Base-by-base conservation (phyloP, 2,113 vertebrate species). In the Pelodiscus sinensis region DNA sequence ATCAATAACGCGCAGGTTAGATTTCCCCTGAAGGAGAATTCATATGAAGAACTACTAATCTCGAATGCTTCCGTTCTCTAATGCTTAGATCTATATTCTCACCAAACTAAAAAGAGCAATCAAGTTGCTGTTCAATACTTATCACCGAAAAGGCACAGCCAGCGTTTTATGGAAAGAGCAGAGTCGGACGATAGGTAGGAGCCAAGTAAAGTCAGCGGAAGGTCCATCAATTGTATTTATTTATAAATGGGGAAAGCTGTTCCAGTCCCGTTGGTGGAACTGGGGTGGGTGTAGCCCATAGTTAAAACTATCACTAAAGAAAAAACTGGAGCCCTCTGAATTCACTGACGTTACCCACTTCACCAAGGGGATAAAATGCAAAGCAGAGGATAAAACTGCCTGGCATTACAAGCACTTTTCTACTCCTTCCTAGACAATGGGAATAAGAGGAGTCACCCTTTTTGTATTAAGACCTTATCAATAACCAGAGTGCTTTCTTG, bases 321-420 rank as follows among this genome's bases (percentile, higher is more conserved):
- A 44, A 24, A 22, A 38, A 75, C 22, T 25, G 21, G 11, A 75
- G 11, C 44, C 25, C 31, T n/a, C n/a, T 44, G 38, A 77, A 25
- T 27, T 4, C 44, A 56, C 56, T 19, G 0, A 1, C 95, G 95
- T 96, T 91, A 97, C 96, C 89, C 90, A 56, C 94, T 79, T 95
- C 90, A 93, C 86, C 15, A 79, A 77, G 86, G 77, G 85, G 19
- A 1, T 19, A n/a, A 73, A 95, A 92, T 95, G 94, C 95, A 92
- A 80, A 56, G 86, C 90, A 2, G 80, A 89, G 94, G 93, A 92
- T 96, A 27, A 11, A 78, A 5, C 57, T n/a, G 10, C 35, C 2
- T 0, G 0, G 65, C 3, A 51, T 55, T 77, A 81, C 2, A 2
- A 85, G 90, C 77, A 87, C 89, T 96, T 97, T 96, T 97, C 96